These are phyloP conservation scores for Spisula subtruncata DNA, from an alignment of 2,888 invertebrate genomes.

Conservation along the genomic window DNA sequence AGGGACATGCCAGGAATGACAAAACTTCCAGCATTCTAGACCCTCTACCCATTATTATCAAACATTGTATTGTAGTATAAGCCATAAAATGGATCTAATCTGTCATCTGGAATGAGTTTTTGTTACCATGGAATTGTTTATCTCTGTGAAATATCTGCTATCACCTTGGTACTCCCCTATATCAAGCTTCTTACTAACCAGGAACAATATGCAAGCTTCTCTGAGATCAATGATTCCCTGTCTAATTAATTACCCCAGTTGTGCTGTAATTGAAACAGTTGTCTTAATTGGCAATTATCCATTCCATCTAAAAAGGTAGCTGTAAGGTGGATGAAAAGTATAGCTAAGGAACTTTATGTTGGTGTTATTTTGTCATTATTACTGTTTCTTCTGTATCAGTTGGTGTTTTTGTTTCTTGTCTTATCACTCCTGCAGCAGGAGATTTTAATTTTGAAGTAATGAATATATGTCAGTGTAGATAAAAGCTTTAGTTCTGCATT, in stretches of 20 bases:
- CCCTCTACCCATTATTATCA: slow-evolving; percentile 18
- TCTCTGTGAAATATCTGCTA: slow-evolving; percentile 11
- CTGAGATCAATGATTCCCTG: slow-evolving; percentile 30
- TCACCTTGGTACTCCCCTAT: not conserved
- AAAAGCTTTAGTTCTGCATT: not conserved
- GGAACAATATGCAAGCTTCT: slow-evolving; percentile 38
- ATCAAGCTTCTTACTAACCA: slow-evolving; percentile 30
- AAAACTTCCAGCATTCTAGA: slow-evolving; percentile 7
- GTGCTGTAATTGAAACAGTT: slow-evolving; percentile 44
- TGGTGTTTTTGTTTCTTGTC: not conserved
- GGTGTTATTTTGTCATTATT: slow-evolving; percentile 6
- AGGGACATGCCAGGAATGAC: slow-evolving; percentile 3
- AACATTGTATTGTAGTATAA: slow-evolving; percentile 20
- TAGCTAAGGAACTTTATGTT: not conserved
- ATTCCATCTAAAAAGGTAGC: slow-evolving; percentile 36
- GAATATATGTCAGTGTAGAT: not conserved
- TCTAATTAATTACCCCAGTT: slow-evolving; percentile 53
- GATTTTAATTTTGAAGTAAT: slow-evolving; percentile 23
- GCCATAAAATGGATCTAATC: slow-evolving; percentile 5
- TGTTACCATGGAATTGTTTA: slow-evolving; percentile 22
- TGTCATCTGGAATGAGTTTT: slow-evolving; percentile 14
- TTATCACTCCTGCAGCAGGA: not conserved
- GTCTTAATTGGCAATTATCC: slow-evolving; percentile 46
- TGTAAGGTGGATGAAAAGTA: slow-evolving; percentile 28
- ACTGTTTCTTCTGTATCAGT: not conserved